Evolutionary conservation across 2,797 vertebrate genomes (phyloP).

Genomic region (Macropodus opercularis): DNA sequence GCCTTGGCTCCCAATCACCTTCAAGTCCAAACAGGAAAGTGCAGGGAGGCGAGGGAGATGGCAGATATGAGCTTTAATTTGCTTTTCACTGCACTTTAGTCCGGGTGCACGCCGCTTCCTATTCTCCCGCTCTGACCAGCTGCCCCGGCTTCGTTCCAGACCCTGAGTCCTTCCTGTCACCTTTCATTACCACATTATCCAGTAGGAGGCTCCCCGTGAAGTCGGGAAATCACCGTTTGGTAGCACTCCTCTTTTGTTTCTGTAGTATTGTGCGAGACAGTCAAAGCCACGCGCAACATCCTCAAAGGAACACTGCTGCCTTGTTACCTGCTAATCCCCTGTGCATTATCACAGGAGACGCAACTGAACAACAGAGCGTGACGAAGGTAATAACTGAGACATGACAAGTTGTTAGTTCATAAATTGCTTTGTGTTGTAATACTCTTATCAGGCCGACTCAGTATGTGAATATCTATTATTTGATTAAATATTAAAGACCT

Average conservation of each 20-base stretch:
- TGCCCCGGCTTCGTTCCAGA: constrained; percentile 88
- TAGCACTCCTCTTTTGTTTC: constrained; percentile 54
- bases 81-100: constrained; percentile 92
- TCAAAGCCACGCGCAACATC: constrained; percentile 61
- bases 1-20: constrained; percentile 96
- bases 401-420: constrained; percentile 47
- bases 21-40: constrained; percentile 99
- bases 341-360: constrained; percentile 68
- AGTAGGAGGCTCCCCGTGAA: constrained; percentile 69
- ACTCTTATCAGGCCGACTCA: constrained; percentile 24
- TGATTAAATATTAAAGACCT: constrained; percentile 28
- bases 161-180: constrained; percentile 93
- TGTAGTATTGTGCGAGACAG: constrained; percentile 55
- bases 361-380: constrained; percentile 67
- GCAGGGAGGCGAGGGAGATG: constrained; percentile 92
- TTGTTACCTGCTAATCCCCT: constrained; percentile 73
- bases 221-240: constrained; percentile 73
- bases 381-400: constrained; percentile 66
- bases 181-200: constrained; percentile 87
- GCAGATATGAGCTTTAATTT: constrained; percentile 96
- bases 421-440: constrained; percentile 50
- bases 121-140: constrained; percentile 86
- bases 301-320: constrained; percentile 62
- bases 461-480: constrained; percentile 40
- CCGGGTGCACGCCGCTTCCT: constrained; percentile 83